A percentile compares a stretch with the other conserved stretches of the same genome.
Conservation (phyloP, 2,113 vertebrate species). For the Psittacus erithacus region DNA sequence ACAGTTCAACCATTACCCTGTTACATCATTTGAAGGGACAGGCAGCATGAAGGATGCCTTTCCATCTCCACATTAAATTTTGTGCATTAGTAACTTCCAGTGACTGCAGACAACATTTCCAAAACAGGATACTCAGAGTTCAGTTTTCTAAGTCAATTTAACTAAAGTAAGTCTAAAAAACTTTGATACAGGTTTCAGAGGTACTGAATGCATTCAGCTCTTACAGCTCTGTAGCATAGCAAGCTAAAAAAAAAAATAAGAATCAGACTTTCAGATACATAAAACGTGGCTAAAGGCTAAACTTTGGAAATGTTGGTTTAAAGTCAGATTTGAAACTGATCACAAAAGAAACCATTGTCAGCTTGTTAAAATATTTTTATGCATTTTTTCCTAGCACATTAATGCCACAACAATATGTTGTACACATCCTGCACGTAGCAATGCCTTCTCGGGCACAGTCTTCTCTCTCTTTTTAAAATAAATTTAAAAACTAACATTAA, state of each 20-base stretch:
- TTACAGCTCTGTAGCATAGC: not conserved
- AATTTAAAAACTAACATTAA: not conserved
- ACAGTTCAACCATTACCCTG: not conserved
- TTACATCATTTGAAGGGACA: not conserved
- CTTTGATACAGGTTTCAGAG: not conserved
- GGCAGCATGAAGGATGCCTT: not conserved
- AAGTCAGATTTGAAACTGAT: not conserved
- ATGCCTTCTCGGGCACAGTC: not conserved
- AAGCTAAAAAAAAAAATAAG: not conserved
- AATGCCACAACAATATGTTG: not conserved
- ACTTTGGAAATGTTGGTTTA: slow-evolving; percentile 13
- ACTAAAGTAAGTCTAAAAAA: not conserved
- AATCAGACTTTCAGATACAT: not conserved
- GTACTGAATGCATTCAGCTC: not conserved
- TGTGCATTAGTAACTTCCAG: not conserved
- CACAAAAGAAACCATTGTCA: not conserved
- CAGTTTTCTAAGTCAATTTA: not conserved
- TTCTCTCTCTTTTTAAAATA: not conserved
- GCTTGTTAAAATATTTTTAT: slow-evolving; percentile 30
- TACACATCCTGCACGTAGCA: not conserved
- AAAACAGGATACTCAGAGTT: not conserved
- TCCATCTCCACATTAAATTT: not conserved
- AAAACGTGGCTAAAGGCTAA: slow-evolving; percentile 1
- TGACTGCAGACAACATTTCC: not conserved
- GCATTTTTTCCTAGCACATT: slow-evolving; percentile 30